These are phyloP conservation scores for Halocynthia aurantium DNA, from an alignment of 23 tunicate species.

Conservation along the genomic window DNA sequence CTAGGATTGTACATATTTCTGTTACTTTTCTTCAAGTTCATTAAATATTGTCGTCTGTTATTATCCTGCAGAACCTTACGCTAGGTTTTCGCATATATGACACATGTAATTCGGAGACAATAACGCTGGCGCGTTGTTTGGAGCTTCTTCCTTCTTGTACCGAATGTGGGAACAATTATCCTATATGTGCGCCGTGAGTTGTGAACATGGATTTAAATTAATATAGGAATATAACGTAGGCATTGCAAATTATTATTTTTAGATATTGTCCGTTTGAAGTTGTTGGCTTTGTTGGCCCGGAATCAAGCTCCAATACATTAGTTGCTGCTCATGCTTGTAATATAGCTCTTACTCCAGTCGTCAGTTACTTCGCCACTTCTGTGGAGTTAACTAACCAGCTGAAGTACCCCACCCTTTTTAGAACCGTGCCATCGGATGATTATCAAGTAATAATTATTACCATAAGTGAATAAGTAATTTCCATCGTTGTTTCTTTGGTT, in stretches of 20 bases:
- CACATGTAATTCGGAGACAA: slow-evolving; percentile 31
- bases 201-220: neutral
- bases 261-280: slow-evolving; percentile 26
- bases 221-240: no score
- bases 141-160: slow-evolving; percentile 20
- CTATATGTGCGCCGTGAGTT: slow-evolving; percentile 28
- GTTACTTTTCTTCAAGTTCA: neutral
- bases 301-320: slow-evolving; percentile 34
- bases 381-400: slow-evolving; percentile 16
- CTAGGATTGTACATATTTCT: no score
- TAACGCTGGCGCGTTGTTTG: slow-evolving; percentile 11
- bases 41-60: neutral
- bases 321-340: slow-evolving; percentile 32
- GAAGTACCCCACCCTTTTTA: slow-evolving; percentile 18
- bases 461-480: no score
- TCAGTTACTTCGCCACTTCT: slow-evolving; percentile 37
- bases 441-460: slow-evolving; percentile 4
- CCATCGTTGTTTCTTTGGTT: no score
- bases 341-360: slow-evolving; percentile 28
- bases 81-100: slow-evolving; percentile 33
- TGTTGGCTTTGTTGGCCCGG: slow-evolving; percentile 32
- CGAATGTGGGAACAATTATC: slow-evolving; percentile 22
- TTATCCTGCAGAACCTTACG: slow-evolving; percentile 12
- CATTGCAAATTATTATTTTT: neutral
- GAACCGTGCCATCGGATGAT: slow-evolving; percentile 34